A percentile compares a stretch with the other conserved stretches of the same genome.
phyloP scores from a whole-genome alignment of 2,888 invertebrate genomes.

The Arrhopalites spinosus region DNA sequence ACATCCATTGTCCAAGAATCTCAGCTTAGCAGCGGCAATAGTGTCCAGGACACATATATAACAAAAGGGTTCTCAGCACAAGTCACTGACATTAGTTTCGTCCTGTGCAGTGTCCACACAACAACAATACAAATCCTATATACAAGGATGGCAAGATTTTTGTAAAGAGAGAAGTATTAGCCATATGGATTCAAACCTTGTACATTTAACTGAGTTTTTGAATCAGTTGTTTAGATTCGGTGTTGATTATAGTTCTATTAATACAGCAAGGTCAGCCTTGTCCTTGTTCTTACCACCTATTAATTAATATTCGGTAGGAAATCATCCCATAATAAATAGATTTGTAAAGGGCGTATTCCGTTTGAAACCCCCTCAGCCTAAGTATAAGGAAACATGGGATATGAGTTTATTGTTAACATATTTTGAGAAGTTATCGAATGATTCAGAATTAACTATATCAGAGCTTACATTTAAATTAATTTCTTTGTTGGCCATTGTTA shows the following conservation, averaged over 20 bases:
- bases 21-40: background rate
- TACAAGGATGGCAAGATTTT: background rate
- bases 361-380: conserved; percentile 17
- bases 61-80: background rate
- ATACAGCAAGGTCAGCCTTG: conserved; percentile 23
- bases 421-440: background rate
- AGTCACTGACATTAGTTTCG: background rate
- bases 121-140: conserved; percentile 2
- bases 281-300: conserved; percentile 8
- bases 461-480: background rate
- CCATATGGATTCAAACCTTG: background rate
- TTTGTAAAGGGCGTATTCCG: conserved; percentile 30
- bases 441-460: background rate
- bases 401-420: conserved; percentile 1
- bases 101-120: background rate
- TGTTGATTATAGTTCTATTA: conserved; percentile 10
- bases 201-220: conserved; percentile 12
- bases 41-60: conserved; percentile 2
- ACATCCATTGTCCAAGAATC: background rate
- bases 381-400: conserved; percentile 23
- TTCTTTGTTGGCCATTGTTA: background rate
- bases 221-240: background rate
- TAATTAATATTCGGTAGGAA: conserved; percentile 6
- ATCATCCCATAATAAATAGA: conserved; percentile 21
- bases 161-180: background rate